Percentiles rank a stretch among this genome's conserved stretches.
phyloP scores from a whole-genome alignment of 2,113 vertebrate genomes.

The Conger conger region DNA sequence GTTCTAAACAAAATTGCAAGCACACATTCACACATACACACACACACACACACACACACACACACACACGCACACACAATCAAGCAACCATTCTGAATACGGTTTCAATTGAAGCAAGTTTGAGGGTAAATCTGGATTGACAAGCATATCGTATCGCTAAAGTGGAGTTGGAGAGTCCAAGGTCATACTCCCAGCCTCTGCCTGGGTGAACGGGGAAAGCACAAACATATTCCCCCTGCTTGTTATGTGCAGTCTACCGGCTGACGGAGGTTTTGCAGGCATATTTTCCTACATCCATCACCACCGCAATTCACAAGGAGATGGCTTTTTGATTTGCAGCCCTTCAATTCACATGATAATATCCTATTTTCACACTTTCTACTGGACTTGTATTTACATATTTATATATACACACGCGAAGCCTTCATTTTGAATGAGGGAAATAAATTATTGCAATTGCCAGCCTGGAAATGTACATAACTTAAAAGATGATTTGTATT shows the following conservation, averaged over 20 bases:
- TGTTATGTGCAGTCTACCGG: not conserved
- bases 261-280: not conserved
- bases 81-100: not conserved
- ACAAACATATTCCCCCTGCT: not conserved
- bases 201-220: not conserved
- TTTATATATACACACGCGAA: not conserved
- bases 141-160: not conserved
- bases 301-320: not conserved
- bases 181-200: not conserved
- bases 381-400: not conserved
- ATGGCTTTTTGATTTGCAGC: not conserved
- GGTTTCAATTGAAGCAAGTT: not conserved
- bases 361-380: slow-evolving; percentile 6
- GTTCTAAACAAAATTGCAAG: not conserved
- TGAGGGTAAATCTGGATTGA: slow-evolving; percentile 28
- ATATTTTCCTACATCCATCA: slow-evolving; percentile 22
- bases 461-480: not conserved
- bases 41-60: not conserved
- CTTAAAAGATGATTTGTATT: not conserved
- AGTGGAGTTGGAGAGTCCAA: not conserved
- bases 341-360: not conserved
- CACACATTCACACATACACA: not conserved
- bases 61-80: not conserved
- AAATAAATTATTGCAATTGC: not conserved
- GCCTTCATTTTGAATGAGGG: not conserved